A percentile compares a stretch with the other conserved stretches of the same genome.
Conservation (phyloP, 2,797 vertebrate genomes). For the Phrynocephalus vlangalii region DNA sequence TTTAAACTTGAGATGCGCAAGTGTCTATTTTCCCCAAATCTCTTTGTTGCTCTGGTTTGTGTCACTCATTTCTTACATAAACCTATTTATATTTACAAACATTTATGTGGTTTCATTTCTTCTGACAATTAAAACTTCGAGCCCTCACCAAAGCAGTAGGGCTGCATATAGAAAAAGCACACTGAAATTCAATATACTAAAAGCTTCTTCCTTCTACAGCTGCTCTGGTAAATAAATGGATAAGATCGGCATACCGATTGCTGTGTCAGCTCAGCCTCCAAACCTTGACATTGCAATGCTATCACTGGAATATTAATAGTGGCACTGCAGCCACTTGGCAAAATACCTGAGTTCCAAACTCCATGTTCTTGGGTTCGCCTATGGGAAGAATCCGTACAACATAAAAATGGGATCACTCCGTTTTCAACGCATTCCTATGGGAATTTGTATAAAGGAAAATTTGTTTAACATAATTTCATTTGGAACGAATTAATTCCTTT, state of each 20-base stretch:
- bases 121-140: slow-evolving; percentile 25
- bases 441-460: no score
- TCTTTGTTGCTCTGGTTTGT: neutral
- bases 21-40: neutral
- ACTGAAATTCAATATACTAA: slow-evolving; percentile 31
- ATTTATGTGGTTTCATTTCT: slow-evolving; percentile 24
- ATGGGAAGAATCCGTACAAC: no score
- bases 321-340: neutral
- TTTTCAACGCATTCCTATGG: no score
- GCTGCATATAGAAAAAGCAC: slow-evolving; percentile 21
- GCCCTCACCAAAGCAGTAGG: slow-evolving; percentile 26
- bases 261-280: slow-evolving; percentile 23
- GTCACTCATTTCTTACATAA: neutral
- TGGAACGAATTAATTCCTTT: no score
- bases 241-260: slow-evolving; percentile 20
- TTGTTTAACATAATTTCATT: no score
- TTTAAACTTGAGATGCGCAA: neutral
- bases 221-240: slow-evolving; percentile 28
- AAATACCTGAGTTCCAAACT: neutral
- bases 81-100: slow-evolving; percentile 5
- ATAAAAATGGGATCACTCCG: no score
- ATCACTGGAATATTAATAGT: slow-evolving; percentile 7
- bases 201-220: slow-evolving; percentile 16
- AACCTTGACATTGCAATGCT: slow-evolving; percentile 1
- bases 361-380: neutral